Conservation (phyloP, 2,888 invertebrate species). For the Sarcophaga rosellei region DNA sequence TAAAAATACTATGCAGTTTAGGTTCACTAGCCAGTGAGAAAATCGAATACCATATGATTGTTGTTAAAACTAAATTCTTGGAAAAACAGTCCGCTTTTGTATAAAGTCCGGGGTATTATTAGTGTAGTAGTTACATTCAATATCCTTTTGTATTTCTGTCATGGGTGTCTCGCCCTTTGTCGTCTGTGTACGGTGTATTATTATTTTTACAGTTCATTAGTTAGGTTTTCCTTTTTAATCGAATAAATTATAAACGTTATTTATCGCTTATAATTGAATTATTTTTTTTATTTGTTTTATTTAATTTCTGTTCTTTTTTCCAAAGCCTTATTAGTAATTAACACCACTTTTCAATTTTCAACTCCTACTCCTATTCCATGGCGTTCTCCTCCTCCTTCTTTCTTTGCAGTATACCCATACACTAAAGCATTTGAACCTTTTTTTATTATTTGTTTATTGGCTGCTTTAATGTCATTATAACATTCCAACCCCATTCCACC, state of each 20-base stretch:
- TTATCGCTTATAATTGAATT: background rate
- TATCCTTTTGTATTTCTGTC: no score
- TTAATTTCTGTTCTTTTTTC: background rate
- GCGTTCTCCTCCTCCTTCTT: background rate
- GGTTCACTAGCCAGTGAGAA: no score
- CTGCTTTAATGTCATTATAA: constrained; percentile 36
- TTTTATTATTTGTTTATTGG: constrained; percentile 26
- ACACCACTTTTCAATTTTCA: constrained; percentile 24
- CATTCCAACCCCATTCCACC: background rate
- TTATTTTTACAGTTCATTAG: background rate
- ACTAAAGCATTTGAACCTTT: background rate
- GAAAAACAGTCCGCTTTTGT: no score
- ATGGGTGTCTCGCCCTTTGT: no score
- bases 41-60: no score
- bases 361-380: background rate
- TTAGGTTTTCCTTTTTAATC: background rate
- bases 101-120: no score
- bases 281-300: background rate
- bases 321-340: constrained; percentile 13
- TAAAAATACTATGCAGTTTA: no score
- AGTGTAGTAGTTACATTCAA: no score
- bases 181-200: background rate
- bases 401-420: background rate
- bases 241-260: background rate
- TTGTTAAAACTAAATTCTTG: no score